These are phyloP conservation scores for Trachelus stipa DNA, from an alignment of 2,888 invertebrate species.

Conservation along the genomic window DNA sequence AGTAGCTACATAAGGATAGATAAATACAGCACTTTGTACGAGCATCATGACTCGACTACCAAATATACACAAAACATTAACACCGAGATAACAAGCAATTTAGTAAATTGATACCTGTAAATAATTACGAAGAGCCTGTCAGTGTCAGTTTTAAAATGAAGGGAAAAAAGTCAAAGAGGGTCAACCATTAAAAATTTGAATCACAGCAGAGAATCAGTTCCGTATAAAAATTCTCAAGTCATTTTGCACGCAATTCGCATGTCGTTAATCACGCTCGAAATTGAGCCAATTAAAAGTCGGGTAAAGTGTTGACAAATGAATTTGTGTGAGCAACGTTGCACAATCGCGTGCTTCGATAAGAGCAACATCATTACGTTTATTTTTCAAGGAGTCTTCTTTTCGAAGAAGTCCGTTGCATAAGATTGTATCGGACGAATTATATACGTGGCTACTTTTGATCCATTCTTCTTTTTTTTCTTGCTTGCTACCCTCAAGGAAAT, in stretches of 20 bases:
- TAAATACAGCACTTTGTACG: not conserved
- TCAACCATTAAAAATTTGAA: not conserved
- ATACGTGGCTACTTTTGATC: not conserved
- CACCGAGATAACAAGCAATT: not conserved
- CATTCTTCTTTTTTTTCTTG: not conserved
- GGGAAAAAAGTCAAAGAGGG: not conserved
- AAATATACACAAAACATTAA: not conserved
- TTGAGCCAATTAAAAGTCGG: not conserved
- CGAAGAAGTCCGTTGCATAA: not conserved
- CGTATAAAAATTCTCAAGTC: conserved; percentile 14
- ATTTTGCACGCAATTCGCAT: conserved; percentile 20
- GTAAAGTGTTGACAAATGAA: not conserved
- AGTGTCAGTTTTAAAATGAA: not conserved
- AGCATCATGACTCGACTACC: not conserved
- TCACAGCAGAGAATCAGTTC: not conserved
- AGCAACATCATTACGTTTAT: not conserved
- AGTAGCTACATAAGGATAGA: not conserved
- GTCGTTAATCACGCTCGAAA: conserved; percentile 23
- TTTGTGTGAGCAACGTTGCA: not conserved
- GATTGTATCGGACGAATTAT: not conserved
- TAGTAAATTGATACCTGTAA: not conserved
- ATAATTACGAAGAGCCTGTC: not conserved
- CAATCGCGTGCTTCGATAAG: not conserved
- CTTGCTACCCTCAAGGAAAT: not conserved
- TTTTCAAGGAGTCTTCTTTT: not conserved